These are phyloP conservation scores for Orchesellides sinensis DNA, from an alignment of 2,888 invertebrate species.

Conservation along the genomic window DNA sequence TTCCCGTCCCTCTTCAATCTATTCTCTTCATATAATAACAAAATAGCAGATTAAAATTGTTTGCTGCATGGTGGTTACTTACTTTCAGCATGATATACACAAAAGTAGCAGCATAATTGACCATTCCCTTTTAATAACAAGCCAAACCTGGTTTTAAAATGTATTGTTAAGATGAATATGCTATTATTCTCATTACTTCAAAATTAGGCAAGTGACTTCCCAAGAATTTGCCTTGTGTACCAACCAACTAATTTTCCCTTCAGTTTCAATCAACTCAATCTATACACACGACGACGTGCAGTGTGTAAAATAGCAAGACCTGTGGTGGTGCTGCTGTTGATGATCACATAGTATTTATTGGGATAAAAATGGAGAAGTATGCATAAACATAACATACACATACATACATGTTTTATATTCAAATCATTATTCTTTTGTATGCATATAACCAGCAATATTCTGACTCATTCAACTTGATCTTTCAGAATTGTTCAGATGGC, in stretches of 20 bases:
- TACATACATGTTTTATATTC: neutral
- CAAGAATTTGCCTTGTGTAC: conserved; percentile 33
- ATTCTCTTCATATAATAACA: conserved; percentile 19
- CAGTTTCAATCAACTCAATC: conserved; percentile 63
- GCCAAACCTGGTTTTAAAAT: conserved; percentile 13
- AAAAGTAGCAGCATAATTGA: conserved; percentile 38
- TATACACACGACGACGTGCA: too few species aligned
- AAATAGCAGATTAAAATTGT: neutral
- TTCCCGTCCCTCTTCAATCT: conserved; percentile 15
- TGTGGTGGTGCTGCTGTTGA: neutral
- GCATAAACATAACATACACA: neutral
- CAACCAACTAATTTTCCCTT: conserved; percentile 61
- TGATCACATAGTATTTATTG: neutral
- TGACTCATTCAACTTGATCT: neutral
- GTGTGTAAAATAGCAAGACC: neutral
- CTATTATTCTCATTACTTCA: conserved; percentile 49
- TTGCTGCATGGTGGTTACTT: conserved; percentile 14
- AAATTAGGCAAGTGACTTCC: conserved; percentile 45
- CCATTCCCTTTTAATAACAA: neutral
- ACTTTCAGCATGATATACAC: neutral
- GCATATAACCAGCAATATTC: neutral
- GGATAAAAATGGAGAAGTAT: neutral
- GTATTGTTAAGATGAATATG: conserved; percentile 38
- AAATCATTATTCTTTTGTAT: neutral
- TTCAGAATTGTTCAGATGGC: neutral